Evolutionary conservation across 1,140 invertebrate species (phyloP), one percentile per base, ranked within the genome.

Genomic region (Pinna nobilis): DNA sequence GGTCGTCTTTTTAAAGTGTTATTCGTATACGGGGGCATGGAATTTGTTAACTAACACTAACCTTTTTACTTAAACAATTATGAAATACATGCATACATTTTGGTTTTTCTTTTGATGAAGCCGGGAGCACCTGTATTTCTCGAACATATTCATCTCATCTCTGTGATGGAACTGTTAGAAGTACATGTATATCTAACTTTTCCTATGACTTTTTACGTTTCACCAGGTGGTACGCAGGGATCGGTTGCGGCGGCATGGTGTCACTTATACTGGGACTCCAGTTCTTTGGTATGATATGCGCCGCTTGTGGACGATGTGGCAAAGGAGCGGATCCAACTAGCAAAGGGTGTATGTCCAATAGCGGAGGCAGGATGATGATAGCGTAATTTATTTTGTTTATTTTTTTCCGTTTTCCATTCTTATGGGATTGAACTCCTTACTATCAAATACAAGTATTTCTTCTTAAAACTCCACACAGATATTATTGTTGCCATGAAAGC

Each of bases 271-370:
- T 92, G 11, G 87, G 91, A 49, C 93, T 92, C 79, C 90, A 93
- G 71, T 92, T 91, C 50, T 91, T 94, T 80, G 95, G 95, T 3
- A 87, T 97, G 51, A 89, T 94, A 64, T 96, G 94, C 85, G 95
- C 95, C 39, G 93, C 94, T 78, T 96, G 95, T 87, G 95, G 95
- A 30, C 39, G 65, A 68, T 70, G 78, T 96, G 94, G 84, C 94
- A 95, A 50, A 94, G 94, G 78, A 96, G 94, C 85, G 94, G 95
- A 73, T 37, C 70, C 70, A 7, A 33, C 53, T 4, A 41, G 70
- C 0, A 76, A 74, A 41, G 74, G 78, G 2, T 76, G 74, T 41
- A 33, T 76, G 3, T 76, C 78, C 20, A 76, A 76, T 55, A 68
- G 53, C n/a, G 78, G 74, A 18, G 78, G 78, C 35, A 59, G 71